Evolutionary conservation across 2,113 vertebrate genomes (phyloP).

Genomic region (Euleptes europaea): DNA sequence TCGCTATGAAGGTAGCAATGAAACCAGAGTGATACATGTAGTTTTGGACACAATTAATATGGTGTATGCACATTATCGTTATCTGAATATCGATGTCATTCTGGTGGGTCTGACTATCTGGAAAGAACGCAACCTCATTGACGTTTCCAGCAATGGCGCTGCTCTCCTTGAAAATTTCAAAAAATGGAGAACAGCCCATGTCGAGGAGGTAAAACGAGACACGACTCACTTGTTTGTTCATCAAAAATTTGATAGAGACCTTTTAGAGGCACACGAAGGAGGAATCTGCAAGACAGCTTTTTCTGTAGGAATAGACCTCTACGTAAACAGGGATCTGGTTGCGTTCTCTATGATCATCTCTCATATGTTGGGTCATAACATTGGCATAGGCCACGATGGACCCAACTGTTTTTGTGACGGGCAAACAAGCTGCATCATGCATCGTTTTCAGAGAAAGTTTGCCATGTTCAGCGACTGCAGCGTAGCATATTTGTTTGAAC

Average conservation of each 20-base stretch:
- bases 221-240: constrained; percentile 33
- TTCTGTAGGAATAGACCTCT: neutral
- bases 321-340: accelerated
- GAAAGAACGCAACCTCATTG: neutral
- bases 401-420: neutral
- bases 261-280: neutral
- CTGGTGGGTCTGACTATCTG: constrained; percentile 45
- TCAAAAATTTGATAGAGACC: accelerated
- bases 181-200: accelerated
- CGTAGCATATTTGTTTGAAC: neutral
- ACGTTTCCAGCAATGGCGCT: accelerated
- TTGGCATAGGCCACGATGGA: neutral
- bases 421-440: neutral
- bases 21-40: neutral
- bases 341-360: neutral
- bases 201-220: accelerated
- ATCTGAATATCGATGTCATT: neutral
- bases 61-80: neutral
- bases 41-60: constrained; percentile 10
- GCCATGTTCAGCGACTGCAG: constrained; percentile 62
- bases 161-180: neutral
- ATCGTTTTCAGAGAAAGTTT: accelerated
- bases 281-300: neutral
- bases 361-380: constrained; percentile 44
- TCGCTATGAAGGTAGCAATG: neutral